Base-by-base conservation (phyloP, 2,888 invertebrate genomes). In the Tenthredo amoena region DNA sequence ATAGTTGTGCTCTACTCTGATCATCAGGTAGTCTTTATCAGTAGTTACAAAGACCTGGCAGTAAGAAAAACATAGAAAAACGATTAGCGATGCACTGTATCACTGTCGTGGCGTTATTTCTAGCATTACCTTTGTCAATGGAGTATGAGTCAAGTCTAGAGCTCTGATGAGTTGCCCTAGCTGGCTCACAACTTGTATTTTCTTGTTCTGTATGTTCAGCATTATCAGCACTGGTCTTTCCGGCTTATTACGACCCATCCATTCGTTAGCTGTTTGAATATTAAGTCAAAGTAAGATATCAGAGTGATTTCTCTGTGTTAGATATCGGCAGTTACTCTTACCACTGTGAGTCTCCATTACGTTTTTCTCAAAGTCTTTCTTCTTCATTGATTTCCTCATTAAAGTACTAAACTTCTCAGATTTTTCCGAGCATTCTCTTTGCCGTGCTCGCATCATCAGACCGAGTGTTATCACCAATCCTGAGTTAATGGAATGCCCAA, bases 1-100 rank as follows among this genome's bases (percentile, higher is more conserved):
- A 88, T 95, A 95, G 87, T 95, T 95, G 86, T 94, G 93, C 18
- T 91, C 90, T 47, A 94, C 92, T 86, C 94, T 93, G 55, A 95
- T 86, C 76, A 95, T 88, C 1, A 94, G 40, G 85, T 93, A 93
- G 18, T 91, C 88, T 84, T 92, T 91, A 87, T 94, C 94, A 1
- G 88, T 89, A 0, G 93, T 88, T n/a, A 92, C 87, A 84, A 94
- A 92, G 26, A 94, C 87, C 79, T 92, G 91, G 62, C 89, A 87
- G 74, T 2, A n/a, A 58, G 26, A 40, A 18, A 26, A 34, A 15
- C 0, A 31, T 3, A 15, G 0, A 34, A 83, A 84, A 21, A 77
- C 5, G 34, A 84, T 76, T 47, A 74, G 10, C 62, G 10, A 72
- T 72, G 43, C 4, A 3, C 43, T 3, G 10, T n/a, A 6, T 58